Base-by-base conservation (phyloP, 1,140 invertebrate species). In the Plutomurus gul region DNA sequence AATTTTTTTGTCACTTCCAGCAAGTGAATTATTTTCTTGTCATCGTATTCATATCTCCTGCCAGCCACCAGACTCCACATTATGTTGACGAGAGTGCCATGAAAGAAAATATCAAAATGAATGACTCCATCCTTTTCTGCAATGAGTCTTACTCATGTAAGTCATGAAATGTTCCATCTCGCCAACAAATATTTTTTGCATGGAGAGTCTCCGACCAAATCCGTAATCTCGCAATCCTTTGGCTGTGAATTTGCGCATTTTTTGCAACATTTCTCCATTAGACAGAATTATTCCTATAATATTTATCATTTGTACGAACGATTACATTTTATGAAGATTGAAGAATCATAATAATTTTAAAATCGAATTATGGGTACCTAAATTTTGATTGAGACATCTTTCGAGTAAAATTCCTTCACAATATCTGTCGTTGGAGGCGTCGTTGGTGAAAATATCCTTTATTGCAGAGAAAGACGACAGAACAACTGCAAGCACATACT, bases 81-180 rank as follows among this genome's bases (percentile, higher is more conserved):
- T 5, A 77, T 30, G 39, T 81, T 81, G 3, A 76, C 11, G 40
- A 79, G 4, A 2, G 46, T 70, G 6, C n/a, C 22, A n/a, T 47
- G 73, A 71, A 75, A 79, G 20, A 75, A 79, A 13, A 43, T 75
- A 20, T 73, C 73, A n/a, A 40, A 72, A 27, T 72, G 47, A 39
- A 76, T 10, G 6, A 70, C 22, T 16, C 73, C 73, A 18, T 40
- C 4, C 11, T 25, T 49, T 18, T 10, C 27, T 0, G 36, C 39
- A 1, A 40, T 30, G 1, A 43, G 4, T 22, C n/a, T 36, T 71
- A 18, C 25, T 37, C n/a, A 77, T 30, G 10, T 72, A 8, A n/a
- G 27, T 30, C 30, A 51, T 49, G 10, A 80, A 70, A 20, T 80
- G 33, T 3, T 73, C 10, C 4, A 56, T 5, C 60, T 80, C 79